Conservation (phyloP, 2,888 invertebrate genomes). For the Melieria omissa region DNA sequence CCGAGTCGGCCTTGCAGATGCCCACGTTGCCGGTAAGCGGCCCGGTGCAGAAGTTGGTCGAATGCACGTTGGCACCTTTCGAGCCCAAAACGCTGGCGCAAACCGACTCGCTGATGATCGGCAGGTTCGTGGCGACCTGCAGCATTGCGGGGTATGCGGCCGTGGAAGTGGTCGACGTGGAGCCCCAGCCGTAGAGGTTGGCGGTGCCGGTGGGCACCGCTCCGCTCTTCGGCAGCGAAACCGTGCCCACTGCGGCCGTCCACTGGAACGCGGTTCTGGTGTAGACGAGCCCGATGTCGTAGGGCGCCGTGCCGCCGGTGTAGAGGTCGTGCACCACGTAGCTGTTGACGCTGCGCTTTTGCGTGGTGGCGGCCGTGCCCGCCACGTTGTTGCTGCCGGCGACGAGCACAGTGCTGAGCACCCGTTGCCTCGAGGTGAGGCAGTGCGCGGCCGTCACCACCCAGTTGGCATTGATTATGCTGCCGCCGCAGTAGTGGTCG, state of each 20-base stretch:
- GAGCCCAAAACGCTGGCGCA: slow-evolving; percentile 55
- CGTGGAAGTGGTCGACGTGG: slow-evolving; percentile 54
- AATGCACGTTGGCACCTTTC: slow-evolving; percentile 52
- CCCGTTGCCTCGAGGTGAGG: slow-evolving; percentile 49
- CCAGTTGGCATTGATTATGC: slow-evolving; percentile 60
- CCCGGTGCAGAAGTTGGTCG: slow-evolving; percentile 60
- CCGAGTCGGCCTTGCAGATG: slow-evolving; percentile 62
- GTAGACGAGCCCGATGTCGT: slow-evolving; percentile 62
- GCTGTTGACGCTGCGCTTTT: slow-evolving; percentile 52
- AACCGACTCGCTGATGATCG: slow-evolving; percentile 51
- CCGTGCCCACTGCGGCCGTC: slow-evolving; percentile 54
- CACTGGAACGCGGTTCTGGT: slow-evolving; percentile 57
- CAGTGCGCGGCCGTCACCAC: slow-evolving; percentile 64
- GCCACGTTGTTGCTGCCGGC: slow-evolving; percentile 59
- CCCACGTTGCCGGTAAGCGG: slow-evolving; percentile 58
- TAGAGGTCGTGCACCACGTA: slow-evolving; percentile 58
- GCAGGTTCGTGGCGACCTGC: slow-evolving; percentile 56
- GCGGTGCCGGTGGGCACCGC: slow-evolving; percentile 53
- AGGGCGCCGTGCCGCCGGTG: slow-evolving; percentile 59
- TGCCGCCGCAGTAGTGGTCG: slow-evolving; percentile 61
- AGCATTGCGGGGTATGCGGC: slow-evolving; percentile 53
- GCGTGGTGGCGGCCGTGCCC: slow-evolving; percentile 54
- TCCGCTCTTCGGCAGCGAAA: slow-evolving; percentile 51
- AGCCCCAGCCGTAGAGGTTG: slow-evolving; percentile 62
- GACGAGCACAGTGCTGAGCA: slow-evolving; percentile 53